Evolutionary conservation across 2,797 vertebrate genomes (phyloP), one percentile per base, ranked within the genome.

Genomic region (Myotis myotis): DNA sequence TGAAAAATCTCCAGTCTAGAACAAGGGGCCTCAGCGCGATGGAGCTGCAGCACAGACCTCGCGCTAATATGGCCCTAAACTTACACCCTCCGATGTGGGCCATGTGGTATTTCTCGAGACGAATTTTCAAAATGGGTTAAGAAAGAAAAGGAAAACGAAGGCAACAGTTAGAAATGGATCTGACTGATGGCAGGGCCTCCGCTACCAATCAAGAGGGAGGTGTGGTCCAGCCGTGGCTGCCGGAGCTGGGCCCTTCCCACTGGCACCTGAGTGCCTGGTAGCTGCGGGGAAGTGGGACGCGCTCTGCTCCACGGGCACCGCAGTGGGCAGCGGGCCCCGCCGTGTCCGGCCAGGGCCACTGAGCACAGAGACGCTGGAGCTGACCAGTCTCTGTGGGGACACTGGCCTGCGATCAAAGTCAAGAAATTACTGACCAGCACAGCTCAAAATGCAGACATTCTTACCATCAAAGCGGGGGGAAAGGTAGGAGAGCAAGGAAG

Each of bases 201-300:
- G 30, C 5, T 10, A 20, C 76, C 36, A 8, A 2, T 10, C 3
- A 9, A 2, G 55, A 62, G 33, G 9, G 0, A 15, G 1, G 1
- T 15, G 3, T 1, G 1, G 38, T 13, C 49, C 41, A 19, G 22
- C 62, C 30, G 36, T 6, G 20, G 20, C 55, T 4, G 2, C n/a
- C 15, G 2, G 23, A 0, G 4, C 28, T 10, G 4, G 9, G 8
- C 30, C 36, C 38, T 16, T 70, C 23, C 23, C 22, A 7, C 49
- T 8, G 22, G 47, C 11, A 23, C 44, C 36, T 0, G 1, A 75
- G 55, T 2, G 6, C n/a, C 41, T 55, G 6, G 12, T 0, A 55
- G 38, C 10, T 17, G 8, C 51, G 7, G 13, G 30, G 22, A 33
- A 20, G 22, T 0, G 25, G 72, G 16, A 20, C 19, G 10, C 19